Percentiles rank a stretch among this genome's conserved stretches.
Conservation (phyloP, 1,140 invertebrate species). For the Maconellicoccus hirsutus region DNA sequence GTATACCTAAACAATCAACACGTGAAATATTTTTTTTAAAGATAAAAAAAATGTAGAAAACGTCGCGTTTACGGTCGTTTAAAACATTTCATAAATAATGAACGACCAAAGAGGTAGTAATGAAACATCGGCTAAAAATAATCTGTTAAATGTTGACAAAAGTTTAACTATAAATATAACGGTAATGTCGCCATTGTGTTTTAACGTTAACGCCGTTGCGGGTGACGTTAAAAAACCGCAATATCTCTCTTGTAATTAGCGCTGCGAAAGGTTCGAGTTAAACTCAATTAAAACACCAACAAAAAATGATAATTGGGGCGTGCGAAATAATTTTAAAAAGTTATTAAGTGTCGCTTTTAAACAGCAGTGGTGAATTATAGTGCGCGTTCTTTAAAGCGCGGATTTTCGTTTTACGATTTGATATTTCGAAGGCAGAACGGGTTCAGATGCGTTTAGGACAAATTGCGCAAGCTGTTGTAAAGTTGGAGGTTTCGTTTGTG, state of each 20-base stretch:
- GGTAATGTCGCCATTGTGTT: not conserved
- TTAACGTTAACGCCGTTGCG: not conserved
- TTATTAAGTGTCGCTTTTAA: not conserved
- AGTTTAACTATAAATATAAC: slow-evolving; percentile 10
- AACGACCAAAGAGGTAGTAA: not conserved
- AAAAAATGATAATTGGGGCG: slow-evolving; percentile 7
- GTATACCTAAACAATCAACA: slow-evolving; percentile 9
- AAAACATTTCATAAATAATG: not conserved
- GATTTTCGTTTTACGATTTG: not conserved
- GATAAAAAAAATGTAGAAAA: not conserved
- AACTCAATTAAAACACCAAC: not conserved
- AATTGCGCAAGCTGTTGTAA: no score
- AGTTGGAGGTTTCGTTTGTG: no score
- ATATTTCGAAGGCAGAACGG: not conserved
- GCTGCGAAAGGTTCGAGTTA: not conserved
- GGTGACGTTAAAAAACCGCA: not conserved
- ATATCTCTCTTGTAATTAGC: not conserved
- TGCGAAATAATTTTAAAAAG: not conserved
- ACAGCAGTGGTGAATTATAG: not conserved
- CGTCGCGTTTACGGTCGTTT: not conserved
- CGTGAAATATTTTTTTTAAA: not conserved
- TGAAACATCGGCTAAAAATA: not conserved
- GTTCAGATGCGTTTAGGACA: no score
- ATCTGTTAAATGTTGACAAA: not conserved
- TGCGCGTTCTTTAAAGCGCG: no score